Evolutionary conservation across 2,113 vertebrate genomes (phyloP).

Genomic region (Xyrauchen texanus): DNA sequence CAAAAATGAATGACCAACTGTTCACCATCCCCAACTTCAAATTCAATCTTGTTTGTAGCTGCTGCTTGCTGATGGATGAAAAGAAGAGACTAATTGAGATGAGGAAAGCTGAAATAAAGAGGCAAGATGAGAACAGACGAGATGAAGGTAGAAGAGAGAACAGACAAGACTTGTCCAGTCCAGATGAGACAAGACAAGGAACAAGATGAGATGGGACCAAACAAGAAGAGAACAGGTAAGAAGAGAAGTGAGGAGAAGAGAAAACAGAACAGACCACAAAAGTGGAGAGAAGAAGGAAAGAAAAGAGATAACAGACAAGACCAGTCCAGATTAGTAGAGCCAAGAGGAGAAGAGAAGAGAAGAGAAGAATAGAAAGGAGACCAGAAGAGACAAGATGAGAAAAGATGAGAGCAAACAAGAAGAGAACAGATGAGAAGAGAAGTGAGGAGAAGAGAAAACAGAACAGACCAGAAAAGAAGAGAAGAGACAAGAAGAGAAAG

Average conservation of each 20-base stretch:
- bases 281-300: too few relatives aligned
- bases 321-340: too few relatives aligned
- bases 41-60: too few relatives aligned
- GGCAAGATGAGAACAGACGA: background rate
- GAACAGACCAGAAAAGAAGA: conserved; percentile 12
- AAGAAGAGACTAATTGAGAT: too few relatives aligned
- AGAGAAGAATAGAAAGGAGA: conserved; percentile 44
- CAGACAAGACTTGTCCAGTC: background rate
- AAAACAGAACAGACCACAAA: too few relatives aligned
- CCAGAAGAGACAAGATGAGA: conserved; percentile 52
- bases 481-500: conserved; percentile 33
- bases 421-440: background rate
- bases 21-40: too few relatives aligned
- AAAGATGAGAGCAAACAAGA: conserved; percentile 26
- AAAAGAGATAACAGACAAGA: too few relatives aligned
- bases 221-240: too few relatives aligned
- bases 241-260: background rate
- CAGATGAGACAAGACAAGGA: too few relatives aligned
- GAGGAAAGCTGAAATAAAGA: background rate
- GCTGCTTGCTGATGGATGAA: too few relatives aligned
- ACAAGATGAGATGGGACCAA: background rate
- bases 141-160: background rate
- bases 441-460: background rate
- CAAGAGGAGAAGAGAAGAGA: too few relatives aligned
- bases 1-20: too few relatives aligned